These are phyloP conservation scores for Lycaena phlaeas DNA, from an alignment of 2,888 invertebrate species.

Conservation along the genomic window DNA sequence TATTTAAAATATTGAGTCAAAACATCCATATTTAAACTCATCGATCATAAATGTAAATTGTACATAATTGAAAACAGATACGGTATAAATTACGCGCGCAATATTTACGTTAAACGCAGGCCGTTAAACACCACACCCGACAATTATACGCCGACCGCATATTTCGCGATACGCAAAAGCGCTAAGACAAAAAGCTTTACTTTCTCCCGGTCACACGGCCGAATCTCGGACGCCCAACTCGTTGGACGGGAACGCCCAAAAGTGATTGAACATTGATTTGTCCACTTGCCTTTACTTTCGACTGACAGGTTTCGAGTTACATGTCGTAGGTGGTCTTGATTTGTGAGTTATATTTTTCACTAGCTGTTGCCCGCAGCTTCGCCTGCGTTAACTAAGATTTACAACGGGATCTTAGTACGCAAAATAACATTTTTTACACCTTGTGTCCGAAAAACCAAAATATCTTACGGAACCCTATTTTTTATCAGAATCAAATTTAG, in stretches of 20 bases:
- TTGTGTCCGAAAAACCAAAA: too few species aligned
- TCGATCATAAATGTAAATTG: too few species aligned
- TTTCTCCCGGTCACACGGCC: constrained; percentile 67
- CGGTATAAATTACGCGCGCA: background rate
- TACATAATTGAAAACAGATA: background rate
- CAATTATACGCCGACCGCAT: constrained; percentile 47
- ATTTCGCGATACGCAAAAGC: constrained; percentile 33
- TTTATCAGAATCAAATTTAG: too few species aligned
- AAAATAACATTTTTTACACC: too few species aligned
- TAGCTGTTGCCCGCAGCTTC: too few species aligned
- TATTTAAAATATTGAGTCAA: too few species aligned
- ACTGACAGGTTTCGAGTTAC: constrained; percentile 41
- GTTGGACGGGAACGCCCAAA: constrained; percentile 23
- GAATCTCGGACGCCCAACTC: constrained; percentile 59
- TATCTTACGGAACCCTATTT: too few species aligned
- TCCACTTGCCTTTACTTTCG: constrained; percentile 49
- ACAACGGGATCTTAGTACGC: too few species aligned
- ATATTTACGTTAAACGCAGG: constrained; percentile 7
- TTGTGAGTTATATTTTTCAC: background rate
- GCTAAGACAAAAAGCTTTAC: constrained; percentile 48
- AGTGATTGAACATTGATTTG: constrained; percentile 54
- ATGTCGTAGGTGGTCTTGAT: constrained; percentile 1
- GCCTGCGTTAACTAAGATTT: too few species aligned
- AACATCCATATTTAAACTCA: too few species aligned
- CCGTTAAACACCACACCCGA: constrained; percentile 32